Evolutionary conservation across 1,140 invertebrate species (phyloP).

Genomic region (Cyclargus thomasi): DNA sequence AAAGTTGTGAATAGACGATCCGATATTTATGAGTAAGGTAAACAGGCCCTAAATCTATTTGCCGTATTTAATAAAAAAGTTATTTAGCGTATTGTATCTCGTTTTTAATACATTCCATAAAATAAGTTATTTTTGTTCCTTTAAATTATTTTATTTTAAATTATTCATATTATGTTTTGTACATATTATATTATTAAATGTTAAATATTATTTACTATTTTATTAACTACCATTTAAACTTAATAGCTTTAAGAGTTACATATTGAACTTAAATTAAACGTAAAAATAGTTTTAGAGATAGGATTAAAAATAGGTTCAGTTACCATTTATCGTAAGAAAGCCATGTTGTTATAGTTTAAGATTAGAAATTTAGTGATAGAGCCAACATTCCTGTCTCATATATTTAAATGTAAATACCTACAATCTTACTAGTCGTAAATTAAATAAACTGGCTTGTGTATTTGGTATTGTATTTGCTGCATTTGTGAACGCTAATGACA

Average conservation of each 20-base stretch:
- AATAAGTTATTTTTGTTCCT: neutral
- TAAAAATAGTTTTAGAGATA: neutral
- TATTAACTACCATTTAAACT: neutral
- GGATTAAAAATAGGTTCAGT: neutral
- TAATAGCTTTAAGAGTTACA: neutral
- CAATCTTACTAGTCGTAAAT: conserved; percentile 39
- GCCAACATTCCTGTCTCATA: conserved; percentile 13
- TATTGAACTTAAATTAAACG: neutral
- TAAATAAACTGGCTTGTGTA: neutral
- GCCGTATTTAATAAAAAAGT: no score
- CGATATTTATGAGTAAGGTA: no score
- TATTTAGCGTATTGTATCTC: no score
- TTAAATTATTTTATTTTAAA: neutral
- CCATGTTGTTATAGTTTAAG: conserved; percentile 12
- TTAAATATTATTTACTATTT: conserved; percentile 1
- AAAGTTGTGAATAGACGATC: no score
- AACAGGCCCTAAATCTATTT: no score
- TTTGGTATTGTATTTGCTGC: no score
- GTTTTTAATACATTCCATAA: no score
- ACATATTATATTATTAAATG: neutral
- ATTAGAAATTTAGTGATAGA: conserved; percentile 8
- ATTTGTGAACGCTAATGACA: no score
- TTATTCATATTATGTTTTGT: neutral
- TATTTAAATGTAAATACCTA: conserved; percentile 33
- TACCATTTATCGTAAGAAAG: neutral